These are phyloP conservation scores for Pteruthius melanotis DNA, from an alignment of 2,113 vertebrate genomes.

Conservation along the genomic window DNA sequence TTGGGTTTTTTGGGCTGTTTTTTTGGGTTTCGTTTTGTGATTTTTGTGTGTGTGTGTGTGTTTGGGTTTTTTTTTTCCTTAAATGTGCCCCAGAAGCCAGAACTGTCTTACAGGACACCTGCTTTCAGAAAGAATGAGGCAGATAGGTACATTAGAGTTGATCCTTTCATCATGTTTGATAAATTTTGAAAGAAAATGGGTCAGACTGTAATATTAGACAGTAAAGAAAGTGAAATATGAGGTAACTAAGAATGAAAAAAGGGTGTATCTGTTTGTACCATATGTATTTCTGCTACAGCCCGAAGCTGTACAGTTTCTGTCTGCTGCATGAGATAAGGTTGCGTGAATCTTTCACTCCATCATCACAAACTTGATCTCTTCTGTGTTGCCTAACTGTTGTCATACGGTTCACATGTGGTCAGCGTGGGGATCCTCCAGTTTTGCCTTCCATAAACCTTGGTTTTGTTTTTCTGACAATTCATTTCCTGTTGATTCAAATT, in stretches of 20 bases:
- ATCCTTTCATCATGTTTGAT: not conserved
- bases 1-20: not conserved
- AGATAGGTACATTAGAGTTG: not conserved
- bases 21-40: not conserved
- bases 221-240: not conserved
- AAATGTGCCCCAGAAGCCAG: not conserved
- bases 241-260: not conserved
- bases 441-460: not conserved
- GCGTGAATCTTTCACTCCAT: not conserved
- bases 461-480: not conserved
- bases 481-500: not conserved
- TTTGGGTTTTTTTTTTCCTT: not conserved
- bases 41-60: not conserved
- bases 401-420: not conserved
- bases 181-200: not conserved
- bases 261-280: not conserved
- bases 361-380: not conserved
- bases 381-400: not conserved
- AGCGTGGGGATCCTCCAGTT: not conserved
- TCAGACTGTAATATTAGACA: not conserved
- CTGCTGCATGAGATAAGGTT: not conserved
- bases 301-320: not conserved
- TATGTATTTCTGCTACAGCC: not conserved
- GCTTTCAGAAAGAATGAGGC: not conserved
- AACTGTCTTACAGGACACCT: not conserved